Conservation (phyloP, 2,113 vertebrate species). For the Pseudopipra pipra region DNA sequence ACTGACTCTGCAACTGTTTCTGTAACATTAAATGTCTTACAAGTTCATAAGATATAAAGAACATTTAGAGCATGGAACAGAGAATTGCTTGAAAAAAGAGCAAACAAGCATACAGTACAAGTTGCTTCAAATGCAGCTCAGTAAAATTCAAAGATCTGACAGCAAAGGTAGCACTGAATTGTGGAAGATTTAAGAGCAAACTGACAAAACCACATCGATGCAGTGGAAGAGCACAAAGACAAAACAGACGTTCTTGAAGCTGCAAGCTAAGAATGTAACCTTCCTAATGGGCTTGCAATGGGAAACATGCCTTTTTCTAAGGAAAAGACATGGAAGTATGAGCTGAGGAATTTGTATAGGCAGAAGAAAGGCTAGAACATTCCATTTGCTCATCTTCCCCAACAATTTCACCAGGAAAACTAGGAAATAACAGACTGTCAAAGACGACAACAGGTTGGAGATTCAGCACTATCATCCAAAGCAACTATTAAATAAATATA, state of each 20-base stretch:
- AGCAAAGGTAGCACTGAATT: neutral
- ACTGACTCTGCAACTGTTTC: neutral
- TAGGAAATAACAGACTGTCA: neutral
- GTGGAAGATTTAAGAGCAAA: neutral
- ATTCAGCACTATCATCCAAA: neutral
- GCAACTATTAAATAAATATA: neutral
- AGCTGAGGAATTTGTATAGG: neutral
- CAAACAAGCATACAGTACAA: neutral
- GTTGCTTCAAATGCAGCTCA: accelerated
- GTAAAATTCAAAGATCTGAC: neutral
- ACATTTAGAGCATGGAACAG: neutral
- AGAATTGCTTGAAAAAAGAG: neutral
- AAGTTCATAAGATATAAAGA: neutral
- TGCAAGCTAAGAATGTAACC: neutral
- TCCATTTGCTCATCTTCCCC: neutral
- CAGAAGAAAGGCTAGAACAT: neutral
- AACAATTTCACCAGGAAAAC: neutral
- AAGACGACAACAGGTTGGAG: neutral
- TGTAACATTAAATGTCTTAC: neutral
- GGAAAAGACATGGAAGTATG: neutral
- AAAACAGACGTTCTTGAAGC: neutral
- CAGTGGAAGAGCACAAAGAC: neutral
- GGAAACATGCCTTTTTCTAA: neutral
- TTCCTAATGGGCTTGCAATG: neutral
- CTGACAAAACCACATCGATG: neutral